Conservation (phyloP, 2,888 invertebrate species). For the Leptopilina drosophilae region DNA sequence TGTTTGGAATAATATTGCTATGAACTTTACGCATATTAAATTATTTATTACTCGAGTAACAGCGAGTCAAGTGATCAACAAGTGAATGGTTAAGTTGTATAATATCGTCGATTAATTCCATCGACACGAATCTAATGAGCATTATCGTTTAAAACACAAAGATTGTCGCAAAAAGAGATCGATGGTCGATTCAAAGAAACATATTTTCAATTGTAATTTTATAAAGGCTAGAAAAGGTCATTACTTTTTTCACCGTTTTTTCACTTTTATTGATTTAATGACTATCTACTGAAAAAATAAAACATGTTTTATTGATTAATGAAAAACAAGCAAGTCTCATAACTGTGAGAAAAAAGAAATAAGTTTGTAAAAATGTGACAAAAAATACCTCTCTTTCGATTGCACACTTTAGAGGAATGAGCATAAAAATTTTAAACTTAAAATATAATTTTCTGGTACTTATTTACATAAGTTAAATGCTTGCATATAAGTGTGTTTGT, state of each 20-base stretch:
- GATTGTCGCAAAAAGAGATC: constrained; percentile 18
- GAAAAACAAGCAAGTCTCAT: not conserved
- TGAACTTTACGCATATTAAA: constrained; percentile 32
- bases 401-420: not conserved
- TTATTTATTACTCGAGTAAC: constrained; percentile 38
- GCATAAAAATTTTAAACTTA: not conserved
- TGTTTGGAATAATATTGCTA: constrained; percentile 8
- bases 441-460: constrained; percentile 23
- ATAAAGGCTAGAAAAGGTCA: constrained; percentile 19
- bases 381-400: not conserved
- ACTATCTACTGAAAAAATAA: not conserved
- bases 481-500: constrained; percentile 57
- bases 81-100: constrained; percentile 29
- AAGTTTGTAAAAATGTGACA: not conserved
- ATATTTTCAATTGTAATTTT: constrained; percentile 39
- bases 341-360: not conserved
- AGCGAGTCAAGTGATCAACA: constrained; percentile 30
- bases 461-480: constrained; percentile 43
- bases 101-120: constrained; percentile 33
- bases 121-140: constrained; percentile 31
- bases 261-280: not conserved
- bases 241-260: not conserved
- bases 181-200: constrained; percentile 16
- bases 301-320: constrained; percentile 4
- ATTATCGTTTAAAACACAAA: constrained; percentile 30